Evolutionary conservation across 2,113 vertebrate species (phyloP), one percentile per base, ranked within the genome.

Genomic region (Calcarius ornatus): DNA sequence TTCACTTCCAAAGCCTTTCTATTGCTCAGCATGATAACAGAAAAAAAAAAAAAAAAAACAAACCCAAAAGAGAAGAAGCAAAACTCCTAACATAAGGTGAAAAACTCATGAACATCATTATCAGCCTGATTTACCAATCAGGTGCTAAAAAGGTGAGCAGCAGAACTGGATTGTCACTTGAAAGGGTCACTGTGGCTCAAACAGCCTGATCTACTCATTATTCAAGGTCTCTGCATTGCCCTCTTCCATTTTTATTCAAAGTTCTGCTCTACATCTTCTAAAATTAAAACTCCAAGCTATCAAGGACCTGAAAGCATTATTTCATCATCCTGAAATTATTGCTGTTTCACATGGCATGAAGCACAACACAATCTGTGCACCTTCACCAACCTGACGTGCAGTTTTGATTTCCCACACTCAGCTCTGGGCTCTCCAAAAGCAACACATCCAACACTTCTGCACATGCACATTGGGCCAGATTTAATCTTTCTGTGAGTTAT

Each of bases 341-440:
- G 45, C 3, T 59, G 65, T 57, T 68, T 51, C 53, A 53, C 50
- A 15, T 4, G 28, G 69, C 77, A 47, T 0, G 40, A 54, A 64
- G 66, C 78, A 30, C 4, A 48, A 78, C 11, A 27, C 3, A 25
- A 12, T 6, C 45, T 15, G 56, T 37, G 72, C 60, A 59, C 78
- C 86, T 75, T 59, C 72, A 43, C 64, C 60, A 59, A 5, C 72
- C 48, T n/a, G 28, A 64, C 3, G 0, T 4, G 28, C 56, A 2
- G 31, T 47, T 24, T 22, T 19, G n/a, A 75, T 78, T 92, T 90
- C 75, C 80, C 92, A 90, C 88, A 70, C 28, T 13, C 53, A 37
- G 47, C 66, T 86, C 59, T 31, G 27, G 43, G 31, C 57, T 81
- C 61, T 88, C 91, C 86, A 92, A 96, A 56, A 85, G 37, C 78